Base-by-base conservation (phyloP, 2,888 invertebrate species). In the Coenonympha arcania region DNA sequence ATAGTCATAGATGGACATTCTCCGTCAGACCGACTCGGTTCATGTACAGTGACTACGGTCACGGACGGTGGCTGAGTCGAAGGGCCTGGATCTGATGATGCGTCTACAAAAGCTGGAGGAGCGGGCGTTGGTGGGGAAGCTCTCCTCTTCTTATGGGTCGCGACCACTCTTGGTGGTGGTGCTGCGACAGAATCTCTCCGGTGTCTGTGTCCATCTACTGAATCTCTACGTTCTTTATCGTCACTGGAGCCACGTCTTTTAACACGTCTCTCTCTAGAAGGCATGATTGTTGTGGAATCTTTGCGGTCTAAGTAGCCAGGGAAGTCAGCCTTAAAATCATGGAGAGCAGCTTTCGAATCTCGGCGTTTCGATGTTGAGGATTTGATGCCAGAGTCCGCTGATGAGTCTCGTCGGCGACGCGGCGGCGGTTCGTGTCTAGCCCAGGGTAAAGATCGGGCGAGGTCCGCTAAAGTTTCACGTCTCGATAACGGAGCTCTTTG, bases 361-460 rank as follows among this genome's bases (percentile, higher is more conserved):
- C 93, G 88, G 9, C 93, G 88, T 61, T 89, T 90, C 2, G 92
- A 92, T 46, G 90, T 89, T 70, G 90, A 90, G 19, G 92, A 92
- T 68, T 93, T 91, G 58, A 94, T 92, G 41, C 94, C 94, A 0
- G 94, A 93, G 75, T 95, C 95, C 37, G 94, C 95, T 51, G 94
- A 95, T 18, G 95, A 95, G 71, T 95, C 95, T 43, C 95, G 89
- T n/a, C 95, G 88, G 67, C 94, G 94, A 26, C 93, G 87, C 1
- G 86, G 86, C 0, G 88, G 88, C 4, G 88, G 87, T 48, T 85
- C 80, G 65, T 87, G 85, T 19, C 93, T 89, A 11, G 92, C 90
- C 94, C 95, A 95, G 0, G 94, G 94, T 46, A 95, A 76, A 30
- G 93, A 94, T 61, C 94, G 90, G 1, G 95, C 95, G 49, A 96